Evolutionary conservation across 2,888 invertebrate species (phyloP).

Genomic region (Zeuzera pyrina): DNA sequence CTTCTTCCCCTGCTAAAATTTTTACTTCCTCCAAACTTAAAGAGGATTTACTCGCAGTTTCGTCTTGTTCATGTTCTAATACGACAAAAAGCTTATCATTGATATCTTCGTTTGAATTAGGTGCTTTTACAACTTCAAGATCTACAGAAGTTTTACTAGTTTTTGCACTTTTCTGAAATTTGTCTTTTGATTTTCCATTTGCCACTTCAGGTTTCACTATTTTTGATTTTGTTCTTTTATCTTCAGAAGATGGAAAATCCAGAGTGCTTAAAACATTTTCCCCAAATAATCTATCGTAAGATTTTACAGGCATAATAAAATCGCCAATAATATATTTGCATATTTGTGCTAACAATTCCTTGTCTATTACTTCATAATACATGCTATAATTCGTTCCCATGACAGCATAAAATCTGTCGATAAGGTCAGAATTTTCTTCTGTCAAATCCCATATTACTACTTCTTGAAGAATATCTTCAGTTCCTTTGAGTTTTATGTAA

Average conservation of each 20-base stretch:
- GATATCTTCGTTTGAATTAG: constrained; percentile 24
- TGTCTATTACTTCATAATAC: constrained; percentile 71
- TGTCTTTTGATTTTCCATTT: constrained; percentile 38
- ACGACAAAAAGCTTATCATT: constrained; percentile 20
- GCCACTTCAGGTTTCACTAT: constrained; percentile 42
- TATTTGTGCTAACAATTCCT: constrained; percentile 62
- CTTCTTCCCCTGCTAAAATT: constrained; percentile 52
- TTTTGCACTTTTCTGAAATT: constrained; percentile 34
- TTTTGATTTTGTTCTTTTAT: constrained; percentile 48
- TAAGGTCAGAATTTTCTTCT: constrained; percentile 55
- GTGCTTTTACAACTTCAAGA: constrained; percentile 33
- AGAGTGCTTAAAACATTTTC: constrained; percentile 40
- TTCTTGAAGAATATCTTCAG: constrained; percentile 53
- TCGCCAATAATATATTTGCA: constrained; percentile 64
- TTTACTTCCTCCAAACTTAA: constrained; percentile 29
- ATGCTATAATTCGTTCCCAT: constrained; percentile 74
- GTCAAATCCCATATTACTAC: constrained; percentile 50
- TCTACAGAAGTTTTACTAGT: constrained; percentile 30
- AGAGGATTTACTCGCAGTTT: constrained; percentile 24
- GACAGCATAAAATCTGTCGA: constrained; percentile 73
- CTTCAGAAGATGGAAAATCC: constrained; percentile 45
- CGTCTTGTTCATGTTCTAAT: constrained; percentile 25
- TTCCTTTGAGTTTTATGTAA: constrained; percentile 64
- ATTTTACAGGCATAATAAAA: constrained; percentile 35
- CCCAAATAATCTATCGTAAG: constrained; percentile 52